phyloP scores from a whole-genome alignment of 2,888 invertebrate genomes.

The Diarsia brunnea region DNA sequence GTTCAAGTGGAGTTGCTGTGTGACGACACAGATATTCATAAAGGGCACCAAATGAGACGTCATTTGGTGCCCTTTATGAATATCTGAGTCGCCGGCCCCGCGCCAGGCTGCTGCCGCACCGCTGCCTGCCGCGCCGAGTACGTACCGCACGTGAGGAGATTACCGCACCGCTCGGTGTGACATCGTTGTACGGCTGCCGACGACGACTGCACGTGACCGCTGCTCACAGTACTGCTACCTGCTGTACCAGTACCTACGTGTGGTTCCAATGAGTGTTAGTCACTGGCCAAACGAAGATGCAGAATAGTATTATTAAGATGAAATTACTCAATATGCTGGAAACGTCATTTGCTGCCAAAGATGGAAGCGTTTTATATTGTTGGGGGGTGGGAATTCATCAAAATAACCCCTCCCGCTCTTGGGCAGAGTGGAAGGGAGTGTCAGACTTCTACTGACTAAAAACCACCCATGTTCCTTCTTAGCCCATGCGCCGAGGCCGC shows the following conservation, averaged over 20 bases:
- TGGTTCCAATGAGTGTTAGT: background rate
- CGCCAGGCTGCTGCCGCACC: background rate
- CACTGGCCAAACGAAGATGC: background rate
- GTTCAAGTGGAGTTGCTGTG: background rate
- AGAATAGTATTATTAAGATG: too few relatives aligned
- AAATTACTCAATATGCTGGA: too few relatives aligned
- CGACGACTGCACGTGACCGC: background rate
- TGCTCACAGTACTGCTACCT: background rate
- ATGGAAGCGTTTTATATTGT: too few relatives aligned
- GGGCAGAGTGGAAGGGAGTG: too few relatives aligned
- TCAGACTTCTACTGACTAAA: too few relatives aligned
- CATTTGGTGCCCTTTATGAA: background rate
- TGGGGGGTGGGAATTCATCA: too few relatives aligned
- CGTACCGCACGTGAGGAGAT: conserved; percentile 2
- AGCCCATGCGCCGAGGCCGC: too few relatives aligned
- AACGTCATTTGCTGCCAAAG: too few relatives aligned
- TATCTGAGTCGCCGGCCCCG: background rate
- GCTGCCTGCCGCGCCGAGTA: background rate
- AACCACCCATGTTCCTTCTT: too few relatives aligned
- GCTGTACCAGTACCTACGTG: background rate
- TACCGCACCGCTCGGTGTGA: background rate
- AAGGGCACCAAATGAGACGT: background rate
- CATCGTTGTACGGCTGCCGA: background rate
- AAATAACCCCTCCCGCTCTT: too few relatives aligned
- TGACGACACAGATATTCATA: background rate